Conservation (phyloP, 2,888 invertebrate genomes). For the Achlya flavicornis region DNA sequence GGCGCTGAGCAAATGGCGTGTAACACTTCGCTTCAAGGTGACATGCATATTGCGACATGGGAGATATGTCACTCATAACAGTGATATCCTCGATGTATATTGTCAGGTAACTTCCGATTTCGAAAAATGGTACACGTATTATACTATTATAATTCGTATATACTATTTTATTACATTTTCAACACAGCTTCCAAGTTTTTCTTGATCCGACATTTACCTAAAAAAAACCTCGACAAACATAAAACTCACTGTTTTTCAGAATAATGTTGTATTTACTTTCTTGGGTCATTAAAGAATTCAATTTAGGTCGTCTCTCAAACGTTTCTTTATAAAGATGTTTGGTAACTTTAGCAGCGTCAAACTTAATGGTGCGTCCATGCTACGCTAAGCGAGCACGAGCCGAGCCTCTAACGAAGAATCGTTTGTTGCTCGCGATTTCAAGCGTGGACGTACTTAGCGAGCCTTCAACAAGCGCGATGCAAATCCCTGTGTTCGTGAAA, state of each 20-base stretch:
- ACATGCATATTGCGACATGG: slow-evolving; percentile 31
- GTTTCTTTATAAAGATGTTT: not conserved
- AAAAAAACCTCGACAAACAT: not conserved
- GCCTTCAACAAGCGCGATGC: no score
- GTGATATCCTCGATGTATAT: no score
- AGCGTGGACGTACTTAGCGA: no score
- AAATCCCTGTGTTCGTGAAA: no score
- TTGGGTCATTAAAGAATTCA: not conserved
- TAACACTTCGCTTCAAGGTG: slow-evolving; percentile 66
- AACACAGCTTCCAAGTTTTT: not conserved
- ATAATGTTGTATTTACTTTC: not conserved
- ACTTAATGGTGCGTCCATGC: no score
- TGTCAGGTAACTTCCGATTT: no score
- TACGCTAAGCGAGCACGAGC: no score
- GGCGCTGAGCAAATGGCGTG: slow-evolving; percentile 68
- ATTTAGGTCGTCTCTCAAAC: not conserved
- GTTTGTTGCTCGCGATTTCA: no score
- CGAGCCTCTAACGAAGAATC: no score
- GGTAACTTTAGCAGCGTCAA: no score
- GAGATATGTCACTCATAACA: not conserved
- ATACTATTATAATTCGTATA: no score
- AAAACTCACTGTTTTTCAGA: not conserved
- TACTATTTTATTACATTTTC: not conserved
- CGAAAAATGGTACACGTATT: no score
- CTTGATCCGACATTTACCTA: not conserved